phyloP scores from a whole-genome alignment of 37 sponge, comb jelly and placozoan genomes.

The Hexactinellida sp. region DNA sequence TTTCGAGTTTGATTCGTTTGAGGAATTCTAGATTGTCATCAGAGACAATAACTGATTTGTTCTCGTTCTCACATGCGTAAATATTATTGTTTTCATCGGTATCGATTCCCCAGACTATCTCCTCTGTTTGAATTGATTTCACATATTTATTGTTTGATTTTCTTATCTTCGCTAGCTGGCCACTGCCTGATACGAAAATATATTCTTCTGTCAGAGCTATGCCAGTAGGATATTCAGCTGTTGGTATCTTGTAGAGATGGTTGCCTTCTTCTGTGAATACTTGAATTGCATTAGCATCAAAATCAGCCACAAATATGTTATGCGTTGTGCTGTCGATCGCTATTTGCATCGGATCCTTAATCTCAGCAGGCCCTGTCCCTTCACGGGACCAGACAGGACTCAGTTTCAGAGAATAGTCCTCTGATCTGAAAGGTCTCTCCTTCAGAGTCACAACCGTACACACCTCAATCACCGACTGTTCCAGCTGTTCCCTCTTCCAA shows the following conservation, averaged over 20 bases:
- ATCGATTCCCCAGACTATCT: not conserved
- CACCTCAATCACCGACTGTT: not conserved
- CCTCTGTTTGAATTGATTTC: not conserved
- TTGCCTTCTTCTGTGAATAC: not conserved
- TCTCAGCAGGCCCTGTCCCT: not conserved
- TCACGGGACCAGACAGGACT: slow-evolving; percentile 3
- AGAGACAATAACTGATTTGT: not conserved
- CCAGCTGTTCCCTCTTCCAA: not conserved
- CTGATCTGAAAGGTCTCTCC: not conserved
- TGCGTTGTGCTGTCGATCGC: not conserved
- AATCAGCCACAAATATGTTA: not conserved
- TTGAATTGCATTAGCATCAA: not conserved
- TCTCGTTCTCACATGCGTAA: not conserved
- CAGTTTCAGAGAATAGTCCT: not conserved
- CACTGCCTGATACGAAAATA: not conserved
- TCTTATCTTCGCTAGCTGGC: not conserved
- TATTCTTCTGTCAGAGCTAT: not conserved
- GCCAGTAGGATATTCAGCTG: not conserved
- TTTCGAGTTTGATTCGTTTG: not conserved
- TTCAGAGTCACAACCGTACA: not conserved
- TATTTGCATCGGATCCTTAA: not conserved
- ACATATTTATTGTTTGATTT: not conserved
- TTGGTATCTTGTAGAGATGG: not conserved
- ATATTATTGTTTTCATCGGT: not conserved
- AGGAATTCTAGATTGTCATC: not conserved